Conservation (phyloP, 1,140 invertebrate genomes). For the Trachymyrmex cornetzi region DNA sequence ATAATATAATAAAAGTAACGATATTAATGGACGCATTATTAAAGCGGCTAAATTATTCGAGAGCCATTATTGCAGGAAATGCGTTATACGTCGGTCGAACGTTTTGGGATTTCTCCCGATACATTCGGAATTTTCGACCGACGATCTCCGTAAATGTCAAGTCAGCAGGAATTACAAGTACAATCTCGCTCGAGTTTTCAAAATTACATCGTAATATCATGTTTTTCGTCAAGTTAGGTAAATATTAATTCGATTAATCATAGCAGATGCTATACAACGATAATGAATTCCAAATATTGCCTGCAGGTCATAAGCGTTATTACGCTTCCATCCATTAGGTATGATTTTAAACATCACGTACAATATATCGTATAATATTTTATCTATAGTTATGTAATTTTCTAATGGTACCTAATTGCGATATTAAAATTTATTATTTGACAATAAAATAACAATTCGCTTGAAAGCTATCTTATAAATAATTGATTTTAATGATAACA, state of each 20-base stretch:
- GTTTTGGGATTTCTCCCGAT: slow-evolving; percentile 24
- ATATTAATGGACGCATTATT: slow-evolving; percentile 56
- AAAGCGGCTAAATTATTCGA: slow-evolving; percentile 39
- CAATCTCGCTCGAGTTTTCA: slow-evolving; percentile 18
- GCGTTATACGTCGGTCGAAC: neutral
- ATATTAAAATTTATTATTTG: too few relatives aligned
- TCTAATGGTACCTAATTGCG: too few relatives aligned
- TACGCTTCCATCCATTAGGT: neutral
- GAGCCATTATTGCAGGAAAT: slow-evolving; percentile 31
- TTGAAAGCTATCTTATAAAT: neutral
- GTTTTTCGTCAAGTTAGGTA: neutral
- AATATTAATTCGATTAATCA: neutral
- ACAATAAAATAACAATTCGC: neutral
- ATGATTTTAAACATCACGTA: slow-evolving; percentile 12
- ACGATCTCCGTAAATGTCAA: slow-evolving; percentile 9
- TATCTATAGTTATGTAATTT: too few relatives aligned
- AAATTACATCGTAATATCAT: neutral
- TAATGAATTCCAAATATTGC: slow-evolving; percentile 20
- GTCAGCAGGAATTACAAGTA: slow-evolving; percentile 28
- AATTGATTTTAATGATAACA: neutral
- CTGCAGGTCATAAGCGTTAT: neutral
- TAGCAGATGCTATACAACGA: neutral
- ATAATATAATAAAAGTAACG: slow-evolving; percentile 62
- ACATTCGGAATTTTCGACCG: slow-evolving; percentile 5
- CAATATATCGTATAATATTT: too few relatives aligned